Base-by-base conservation (phyloP, 2,113 vertebrate species). In the Tetrax tetrax region DNA sequence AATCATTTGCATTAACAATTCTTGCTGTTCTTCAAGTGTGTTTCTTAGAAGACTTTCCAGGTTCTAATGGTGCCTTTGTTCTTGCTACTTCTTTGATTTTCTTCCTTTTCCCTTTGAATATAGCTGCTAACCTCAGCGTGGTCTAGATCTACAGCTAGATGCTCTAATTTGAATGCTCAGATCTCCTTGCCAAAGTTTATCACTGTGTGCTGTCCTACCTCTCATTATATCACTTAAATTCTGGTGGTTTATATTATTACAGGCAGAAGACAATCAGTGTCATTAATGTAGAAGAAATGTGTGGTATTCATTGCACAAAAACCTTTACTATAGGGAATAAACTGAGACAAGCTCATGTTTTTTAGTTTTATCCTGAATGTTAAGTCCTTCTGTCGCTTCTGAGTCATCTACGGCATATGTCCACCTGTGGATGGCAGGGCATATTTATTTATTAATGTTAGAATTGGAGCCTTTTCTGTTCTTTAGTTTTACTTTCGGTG, bases 1-100 rank as follows among this genome's bases (percentile, higher is more conserved):
- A 90, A 82, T 89, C 3, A 87, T 95, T 92, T 95, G 78, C 95
- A 93, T 91, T 83, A 79, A 80, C 22, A 95, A 18, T 90, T 90
- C 69, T 79, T 79, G 54, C 43, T 90, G 13, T 43, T 86, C 75
- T 79, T 83, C 64, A 69, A 92, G 74, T 3, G 2, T 56, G 37
- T 66, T 66, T 94, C 57, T 88, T 78, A 86, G 90, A 90, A 96
- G 53, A 65, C 33, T 61, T 95, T 95, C 91, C 92, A 91, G n/a
- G 80, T 72, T 91, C 53, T 93, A 76, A 79, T 87, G 78, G 31
- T 54, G 43, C 79, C 87, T 95, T 91, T 93, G 80, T 97, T 95
- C 83, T 93, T 88, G 48, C 28, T 64, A 0, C 31, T 69, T 4
- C 88, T 96, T 96, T 93, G 88, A 94, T 93, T 90, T 87, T 94